phyloP scores from a whole-genome alignment of 1,140 invertebrate species.

The Physella acuta region DNA sequence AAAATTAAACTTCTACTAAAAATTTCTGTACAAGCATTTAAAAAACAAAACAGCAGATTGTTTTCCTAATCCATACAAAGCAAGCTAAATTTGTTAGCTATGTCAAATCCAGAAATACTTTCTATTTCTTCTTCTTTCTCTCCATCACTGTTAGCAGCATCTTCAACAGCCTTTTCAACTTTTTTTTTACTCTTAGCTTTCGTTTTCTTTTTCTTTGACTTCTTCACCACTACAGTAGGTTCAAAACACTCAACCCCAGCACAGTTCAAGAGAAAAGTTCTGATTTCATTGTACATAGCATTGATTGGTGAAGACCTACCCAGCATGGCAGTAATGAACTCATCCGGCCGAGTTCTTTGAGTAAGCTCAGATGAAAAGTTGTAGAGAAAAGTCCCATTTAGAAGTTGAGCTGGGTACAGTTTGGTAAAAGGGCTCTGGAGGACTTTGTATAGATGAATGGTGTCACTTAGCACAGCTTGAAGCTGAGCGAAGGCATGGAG shows the following conservation, averaged over 20 bases:
- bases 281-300: constrained; percentile 25
- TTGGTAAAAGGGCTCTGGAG: constrained; percentile 38
- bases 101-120: background rate
- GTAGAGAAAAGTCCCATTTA: constrained; percentile 52
- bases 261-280: constrained; percentile 15
- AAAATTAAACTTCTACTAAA: too few species aligned
- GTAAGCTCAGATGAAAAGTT: constrained; percentile 42
- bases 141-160: background rate
- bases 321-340: constrained; percentile 40
- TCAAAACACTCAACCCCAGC: constrained; percentile 1
- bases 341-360: constrained; percentile 34
- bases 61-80: too few species aligned
- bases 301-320: constrained; percentile 31
- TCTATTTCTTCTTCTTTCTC: too few species aligned
- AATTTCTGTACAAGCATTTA: too few species aligned
- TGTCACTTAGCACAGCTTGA: constrained; percentile 42
- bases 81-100: background rate
- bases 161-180: background rate
- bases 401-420: constrained; percentile 33
- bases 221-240: constrained; percentile 11
- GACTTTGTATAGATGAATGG: constrained; percentile 44
- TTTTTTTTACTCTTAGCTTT: background rate
- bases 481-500: constrained; percentile 52
- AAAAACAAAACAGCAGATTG: too few species aligned
- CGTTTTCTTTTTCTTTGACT: constrained; percentile 17